Conservation (phyloP, 1,140 invertebrate genomes). For the Eulimnadia texana region DNA sequence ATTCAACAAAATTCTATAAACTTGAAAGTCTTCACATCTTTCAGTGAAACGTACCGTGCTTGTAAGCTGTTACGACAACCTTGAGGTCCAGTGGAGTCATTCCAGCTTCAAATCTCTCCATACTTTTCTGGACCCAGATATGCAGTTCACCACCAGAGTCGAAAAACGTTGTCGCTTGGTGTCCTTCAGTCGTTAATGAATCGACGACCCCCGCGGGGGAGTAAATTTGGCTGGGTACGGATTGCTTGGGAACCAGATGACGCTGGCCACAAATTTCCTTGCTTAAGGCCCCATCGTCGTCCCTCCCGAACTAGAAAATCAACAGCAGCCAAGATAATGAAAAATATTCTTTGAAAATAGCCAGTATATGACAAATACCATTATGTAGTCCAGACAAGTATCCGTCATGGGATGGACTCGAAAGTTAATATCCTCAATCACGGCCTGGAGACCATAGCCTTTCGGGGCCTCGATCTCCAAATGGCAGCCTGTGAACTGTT, state of each 20-base stretch:
- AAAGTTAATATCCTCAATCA: conserved; percentile 11
- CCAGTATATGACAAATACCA: neutral
- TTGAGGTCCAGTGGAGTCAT: neutral
- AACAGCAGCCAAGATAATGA: neutral
- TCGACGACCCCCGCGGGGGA: neutral
- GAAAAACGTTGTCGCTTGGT: conserved; percentile 12
- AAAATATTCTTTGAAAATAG: neutral
- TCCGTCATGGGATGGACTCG: conserved; percentile 4
- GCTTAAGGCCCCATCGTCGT: conserved; percentile 8
- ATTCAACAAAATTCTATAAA: neutral
- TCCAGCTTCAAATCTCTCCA: neutral
- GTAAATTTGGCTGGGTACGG: neutral
- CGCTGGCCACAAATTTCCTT: conserved; percentile 13
- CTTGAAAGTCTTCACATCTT: neutral
- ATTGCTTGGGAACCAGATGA: conserved; percentile 6
- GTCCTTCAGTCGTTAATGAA: conserved; percentile 4
- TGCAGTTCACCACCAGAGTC: conserved; percentile 12
- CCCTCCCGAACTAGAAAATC: conserved; percentile 7
- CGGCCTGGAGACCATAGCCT: conserved; percentile 8
- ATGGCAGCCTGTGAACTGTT: conserved; percentile 8
- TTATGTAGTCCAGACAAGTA: conserved; percentile 8
- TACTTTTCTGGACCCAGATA: conserved; percentile 12
- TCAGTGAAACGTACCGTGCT: conserved; percentile 4
- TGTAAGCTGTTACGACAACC: conserved; percentile 14
- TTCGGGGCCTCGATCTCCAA: conserved; percentile 9